Base-by-base conservation (phyloP, 1,140 invertebrate genomes). In the Anastatus disparis region DNA sequence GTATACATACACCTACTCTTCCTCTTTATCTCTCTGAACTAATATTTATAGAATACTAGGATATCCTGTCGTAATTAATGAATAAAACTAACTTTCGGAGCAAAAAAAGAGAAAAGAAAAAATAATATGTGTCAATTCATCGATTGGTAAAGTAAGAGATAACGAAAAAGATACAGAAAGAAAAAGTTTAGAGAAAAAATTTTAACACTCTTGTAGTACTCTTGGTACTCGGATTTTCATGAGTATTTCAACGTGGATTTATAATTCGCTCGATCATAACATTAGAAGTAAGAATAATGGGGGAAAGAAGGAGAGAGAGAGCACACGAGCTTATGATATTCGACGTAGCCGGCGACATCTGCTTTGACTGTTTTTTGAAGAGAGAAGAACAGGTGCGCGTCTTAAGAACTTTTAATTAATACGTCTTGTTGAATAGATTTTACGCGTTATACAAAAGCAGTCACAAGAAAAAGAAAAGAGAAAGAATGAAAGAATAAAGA, bases 361-460 rank as follows among this genome's bases (percentile, higher is more conserved):
- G 56, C 52, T 69, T 69, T 53, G 44, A 61, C 10, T 63, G n/a
- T 35, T 13, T 72, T 48, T n/a, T n/a, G n/a, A n/a, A n/a, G n/a
- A n/a, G n/a, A n/a, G n/a, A n/a, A n/a, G n/a, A n/a, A n/a, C 29
- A 79, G 70, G 64, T 64, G 73, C 29, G 29, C 27, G 24, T 69
- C 73, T 77, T 74, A 76, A 79, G 76, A 82, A 81, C 77, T 81
- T 81, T 78, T 78, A 82, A 83, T 81, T 82, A 82, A 78, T 81
- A 76, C 75, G 71, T 26, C 31, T 58, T 10, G 31, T 44, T 44
- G 22, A 15, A 55, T 35, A 10, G 31, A 4, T n/a, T n/a, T n/a
- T n/a, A n/a, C n/a, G n/a, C n/a, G n/a, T n/a, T n/a, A n/a, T n/a
- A n/a, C n/a, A n/a, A n/a, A n/a, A n/a, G n/a, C 20, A 56, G 9